Percentiles rank a stretch among this genome's conserved stretches.
These are phyloP conservation scores for Limnephilus lunatus DNA, from an alignment of 2,888 invertebrate genomes.

Conservation along the genomic window DNA sequence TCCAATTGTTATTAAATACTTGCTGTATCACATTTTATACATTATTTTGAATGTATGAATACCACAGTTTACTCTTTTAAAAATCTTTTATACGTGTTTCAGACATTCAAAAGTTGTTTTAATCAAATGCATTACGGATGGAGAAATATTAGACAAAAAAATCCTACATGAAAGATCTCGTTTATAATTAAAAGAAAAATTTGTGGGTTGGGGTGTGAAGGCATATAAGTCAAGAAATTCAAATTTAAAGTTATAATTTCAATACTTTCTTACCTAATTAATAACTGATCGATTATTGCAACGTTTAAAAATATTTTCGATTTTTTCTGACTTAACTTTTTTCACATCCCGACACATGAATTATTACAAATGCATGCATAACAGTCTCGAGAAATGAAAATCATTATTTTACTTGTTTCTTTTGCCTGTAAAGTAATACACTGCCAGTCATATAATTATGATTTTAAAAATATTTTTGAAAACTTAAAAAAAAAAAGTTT, in stretches of 20 bases:
- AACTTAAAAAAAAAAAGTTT: background rate
- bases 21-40: background rate
- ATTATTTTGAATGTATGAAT: background rate
- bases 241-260: no score
- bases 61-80: background rate
- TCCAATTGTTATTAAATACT: no score
- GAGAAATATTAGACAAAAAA: background rate
- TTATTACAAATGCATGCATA: background rate
- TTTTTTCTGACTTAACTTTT: no score
- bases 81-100: background rate
- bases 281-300: no score
- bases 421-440: conserved; percentile 27
- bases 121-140: background rate
- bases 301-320: no score
- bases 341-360: no score
- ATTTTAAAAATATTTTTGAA: background rate
- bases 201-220: no score
- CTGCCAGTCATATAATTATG: conserved; percentile 24
- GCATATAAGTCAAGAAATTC: no score
- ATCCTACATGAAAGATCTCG: no score
- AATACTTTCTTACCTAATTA: no score
- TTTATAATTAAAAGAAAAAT: no score
- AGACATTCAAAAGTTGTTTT: background rate
- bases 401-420: background rate
- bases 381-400: background rate